A percentile compares a stretch with the other conserved stretches of the same genome.
phyloP scores from a whole-genome alignment of 1,140 invertebrate species.

The Drosophila novamexicana region DNA sequence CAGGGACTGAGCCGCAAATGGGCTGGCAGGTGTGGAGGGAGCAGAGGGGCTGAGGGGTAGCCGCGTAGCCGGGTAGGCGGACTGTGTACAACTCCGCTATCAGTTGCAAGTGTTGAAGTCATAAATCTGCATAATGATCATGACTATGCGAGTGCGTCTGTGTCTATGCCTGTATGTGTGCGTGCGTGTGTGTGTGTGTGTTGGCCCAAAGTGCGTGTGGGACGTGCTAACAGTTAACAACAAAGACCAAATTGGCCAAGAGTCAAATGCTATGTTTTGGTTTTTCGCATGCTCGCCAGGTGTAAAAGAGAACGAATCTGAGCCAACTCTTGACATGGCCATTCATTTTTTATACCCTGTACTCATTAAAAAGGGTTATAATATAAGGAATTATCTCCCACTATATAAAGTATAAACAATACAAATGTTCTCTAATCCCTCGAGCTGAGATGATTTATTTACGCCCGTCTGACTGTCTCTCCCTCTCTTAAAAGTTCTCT shows the following conservation, averaged over 20 bases:
- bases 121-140: slow-evolving; percentile 75
- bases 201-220: slow-evolving; percentile 26
- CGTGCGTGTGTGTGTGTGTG: slow-evolving; percentile 1
- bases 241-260: slow-evolving; percentile 2
- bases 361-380: too few species aligned
- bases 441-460: too few species aligned
- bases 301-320: not conserved
- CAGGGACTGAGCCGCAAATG: not conserved
- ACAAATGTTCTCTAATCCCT: too few species aligned
- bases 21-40: not conserved
- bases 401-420: too few species aligned
- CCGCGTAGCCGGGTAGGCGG: not conserved
- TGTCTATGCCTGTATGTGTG: slow-evolving; percentile 2
- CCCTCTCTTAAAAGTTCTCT: too few species aligned
- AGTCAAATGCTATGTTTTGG: slow-evolving; percentile 1
- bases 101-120: slow-evolving; percentile 78
- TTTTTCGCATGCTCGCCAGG: slow-evolving; percentile 24
- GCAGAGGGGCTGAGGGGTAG: not conserved
- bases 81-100: slow-evolving; percentile 31
- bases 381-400: too few species aligned
- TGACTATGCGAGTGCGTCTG: slow-evolving; percentile 21
- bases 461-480: too few species aligned
- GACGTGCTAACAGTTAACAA: slow-evolving; percentile 18
- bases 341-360: too few species aligned
- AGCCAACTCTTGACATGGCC: too few species aligned